Conservation (phyloP, 2,797 vertebrate genomes). For the Furcifer pardalis region DNA sequence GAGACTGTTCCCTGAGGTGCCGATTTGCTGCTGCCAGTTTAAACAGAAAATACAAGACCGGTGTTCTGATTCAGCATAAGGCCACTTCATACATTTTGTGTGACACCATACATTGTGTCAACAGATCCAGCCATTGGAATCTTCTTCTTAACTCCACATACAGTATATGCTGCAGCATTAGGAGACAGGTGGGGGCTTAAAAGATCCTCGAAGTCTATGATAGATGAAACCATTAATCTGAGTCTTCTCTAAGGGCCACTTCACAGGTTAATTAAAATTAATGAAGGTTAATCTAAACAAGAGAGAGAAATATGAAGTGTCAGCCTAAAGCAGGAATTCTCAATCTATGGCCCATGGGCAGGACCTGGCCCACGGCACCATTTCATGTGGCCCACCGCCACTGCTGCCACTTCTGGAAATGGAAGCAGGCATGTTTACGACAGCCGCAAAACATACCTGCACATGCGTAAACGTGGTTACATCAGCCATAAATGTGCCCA, state of each 20-base stretch:
- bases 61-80: background rate
- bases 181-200: background rate
- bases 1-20: background rate
- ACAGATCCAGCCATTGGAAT: background rate
- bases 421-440: no score
- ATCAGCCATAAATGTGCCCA: no score
- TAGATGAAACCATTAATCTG: background rate
- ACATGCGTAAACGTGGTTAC: no score
- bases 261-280: background rate
- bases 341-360: no score
- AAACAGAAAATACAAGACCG: background rate
- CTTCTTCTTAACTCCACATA: background rate
- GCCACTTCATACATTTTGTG: background rate
- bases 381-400: no score
- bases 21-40: no score
- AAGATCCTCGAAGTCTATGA: background rate
- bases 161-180: no score
- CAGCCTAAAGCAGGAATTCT: background rate
- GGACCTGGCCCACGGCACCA: no score
- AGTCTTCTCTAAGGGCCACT: background rate
- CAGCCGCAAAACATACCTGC: no score
- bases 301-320: background rate
- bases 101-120: background rate
- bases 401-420: no score
- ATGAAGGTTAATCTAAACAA: background rate